Evolutionary conservation across 2,888 invertebrate genomes (phyloP), one percentile per base, ranked within the genome.

Genomic region (Lysandra bellargus): DNA sequence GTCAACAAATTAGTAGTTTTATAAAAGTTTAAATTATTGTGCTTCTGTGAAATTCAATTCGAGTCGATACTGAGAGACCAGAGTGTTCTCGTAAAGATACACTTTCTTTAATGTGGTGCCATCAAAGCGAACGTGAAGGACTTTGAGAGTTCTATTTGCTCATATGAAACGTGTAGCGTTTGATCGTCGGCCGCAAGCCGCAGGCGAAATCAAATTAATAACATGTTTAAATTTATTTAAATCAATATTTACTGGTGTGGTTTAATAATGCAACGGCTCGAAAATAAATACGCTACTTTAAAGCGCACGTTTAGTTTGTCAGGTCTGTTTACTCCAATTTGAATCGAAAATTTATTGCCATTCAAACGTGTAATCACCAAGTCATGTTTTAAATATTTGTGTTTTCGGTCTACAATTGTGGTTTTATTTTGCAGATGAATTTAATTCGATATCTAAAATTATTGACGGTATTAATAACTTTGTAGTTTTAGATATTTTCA

Each of bases 181-280:
- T 57, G 49, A 76, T 57, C 33, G 33, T 30, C 49, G 53, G 12
- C 76, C 53, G 53, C 73, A 84, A 87, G 88, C 88, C 87, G 82
- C 87, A 14, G 74, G 37, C 57, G 86, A 88, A 89, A 88, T 88
- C 84, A 88, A 90, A 89, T 88, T 87, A 90, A 89, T 88, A 86
- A 83, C 86, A 83, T 84, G 85, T 84, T 76, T 33, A 83, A 87
- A 87, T 87, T 83, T 84, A 83, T 84, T 84, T 83, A 81, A 82
- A 85, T 81, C 83, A 80, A 84, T 87, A 87, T 81, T 82, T 82
- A 81, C 81, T 80, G 77, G 78, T 82, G 82, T 80, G 83, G 82
- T 83, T 82, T 80, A 79, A 69, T 75, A 37, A 78, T 64, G 78
- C 75, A 78, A 60, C 75, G 40, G 69, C 6, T 44, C 30, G 14